Evolutionary conservation across 1,140 invertebrate species (phyloP).

Genomic region (honey bee (Apis mellifera)): Amel_HAv3.1 CM009931.2:8254001-8254500

Average conservation of each 20-base stretch:
- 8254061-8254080: too few relatives aligned
- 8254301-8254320: neutral
- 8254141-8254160: too few relatives aligned
- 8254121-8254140: too few relatives aligned
- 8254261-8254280: neutral
- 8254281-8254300: neutral
- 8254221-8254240: neutral
- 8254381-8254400: too few relatives aligned
- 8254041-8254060: too few relatives aligned
- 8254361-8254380: neutral
- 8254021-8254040: too few relatives aligned
- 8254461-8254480: neutral
- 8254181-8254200: too few relatives aligned
- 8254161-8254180: too few relatives aligned
- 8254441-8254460: too few relatives aligned
- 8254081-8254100: too few relatives aligned
- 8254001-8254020: too few relatives aligned
- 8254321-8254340: constrained; percentile 7
- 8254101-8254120: too few relatives aligned
- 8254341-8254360: constrained; percentile 15
- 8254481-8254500: neutral
- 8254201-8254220: neutral
- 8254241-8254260: neutral
- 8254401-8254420: constrained; percentile 3
- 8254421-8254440: neutral